phyloP scores from a whole-genome alignment of 2,797 vertebrate species.

The Ceryle rudis region DNA sequence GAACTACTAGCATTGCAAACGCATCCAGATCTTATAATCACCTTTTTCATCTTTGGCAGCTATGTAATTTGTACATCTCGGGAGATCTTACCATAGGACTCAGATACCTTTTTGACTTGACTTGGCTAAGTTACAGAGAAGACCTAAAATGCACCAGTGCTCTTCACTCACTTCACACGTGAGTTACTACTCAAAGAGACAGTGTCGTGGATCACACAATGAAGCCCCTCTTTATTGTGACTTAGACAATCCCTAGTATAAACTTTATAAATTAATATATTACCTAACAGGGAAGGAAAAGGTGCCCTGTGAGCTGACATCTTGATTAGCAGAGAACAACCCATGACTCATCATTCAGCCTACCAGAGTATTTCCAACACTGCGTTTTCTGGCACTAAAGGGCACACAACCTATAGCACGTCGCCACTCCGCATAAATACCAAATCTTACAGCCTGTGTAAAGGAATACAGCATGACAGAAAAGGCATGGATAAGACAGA shows the following conservation, averaged over 20 bases:
- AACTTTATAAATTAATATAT: background rate
- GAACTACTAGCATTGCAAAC: background rate
- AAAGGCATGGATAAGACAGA: background rate
- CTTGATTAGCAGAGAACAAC: background rate
- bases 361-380: background rate
- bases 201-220: background rate
- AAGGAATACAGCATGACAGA: background rate
- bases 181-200: background rate
- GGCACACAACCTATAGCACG: background rate
- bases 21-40: background rate
- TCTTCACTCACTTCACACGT: background rate
- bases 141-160: background rate
- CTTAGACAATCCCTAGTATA: background rate
- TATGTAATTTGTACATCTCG: background rate
- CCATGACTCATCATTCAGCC: background rate
- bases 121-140: background rate
- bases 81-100: background rate
- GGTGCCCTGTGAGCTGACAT: background rate
- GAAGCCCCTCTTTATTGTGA: background rate
- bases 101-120: background rate
- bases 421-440: background rate
- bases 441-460: background rate
- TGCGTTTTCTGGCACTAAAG: background rate
- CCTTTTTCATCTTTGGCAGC: background rate
- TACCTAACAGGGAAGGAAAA: background rate